Base-by-base conservation (phyloP, 2,113 vertebrate species). In the Mixornis gularis region DNA sequence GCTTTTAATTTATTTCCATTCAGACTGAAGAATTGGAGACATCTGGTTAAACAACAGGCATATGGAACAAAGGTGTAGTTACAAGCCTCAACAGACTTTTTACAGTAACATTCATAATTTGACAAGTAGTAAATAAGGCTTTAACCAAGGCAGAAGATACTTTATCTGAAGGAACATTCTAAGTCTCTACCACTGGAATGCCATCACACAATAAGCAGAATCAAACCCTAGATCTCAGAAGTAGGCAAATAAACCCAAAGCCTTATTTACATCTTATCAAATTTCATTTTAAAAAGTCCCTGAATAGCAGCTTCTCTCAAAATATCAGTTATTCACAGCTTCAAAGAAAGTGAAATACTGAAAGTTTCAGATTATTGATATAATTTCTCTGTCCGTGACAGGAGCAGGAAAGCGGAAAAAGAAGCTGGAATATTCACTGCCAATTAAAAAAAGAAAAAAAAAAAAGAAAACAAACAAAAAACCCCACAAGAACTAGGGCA, bases 1-100 rank as follows among this genome's bases (percentile, higher is more conserved):
- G 17, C n/a, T 82, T 97, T 93, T 90, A 80, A 96, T 95, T 96
- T 95, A 91, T 95, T 92, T 87, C 77, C 68, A 65, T 86, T 95
- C 78, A 78, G 34, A 91, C 20, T 81, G 48, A 90, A 90, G 70
- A 79, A 44, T 13, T 9, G 24, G 76, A 92, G 53, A 59, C 44
- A 90, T 84, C 83, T 51, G 46, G 60, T 85, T 80, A 92, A 49
- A 78, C 55, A 48, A 29, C 18, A 53, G 53, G 25, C 53, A 26
- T 77, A 40, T 19, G 25, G 29, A 95, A 58, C 8, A 38, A 49
- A 10, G 6, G 34, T 78, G 62, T 15, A 55, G 34, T 59, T 71
- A 79, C 17, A 52, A 80, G 10, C 12, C 52, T 86, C 43, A 38
- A 18, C 3, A 41, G 55, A 71, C 5, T n/a, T 90, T 73, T 77